phyloP scores from a whole-genome alignment of 1,140 invertebrate species.

The Pogonomyrmex californicus region DNA sequence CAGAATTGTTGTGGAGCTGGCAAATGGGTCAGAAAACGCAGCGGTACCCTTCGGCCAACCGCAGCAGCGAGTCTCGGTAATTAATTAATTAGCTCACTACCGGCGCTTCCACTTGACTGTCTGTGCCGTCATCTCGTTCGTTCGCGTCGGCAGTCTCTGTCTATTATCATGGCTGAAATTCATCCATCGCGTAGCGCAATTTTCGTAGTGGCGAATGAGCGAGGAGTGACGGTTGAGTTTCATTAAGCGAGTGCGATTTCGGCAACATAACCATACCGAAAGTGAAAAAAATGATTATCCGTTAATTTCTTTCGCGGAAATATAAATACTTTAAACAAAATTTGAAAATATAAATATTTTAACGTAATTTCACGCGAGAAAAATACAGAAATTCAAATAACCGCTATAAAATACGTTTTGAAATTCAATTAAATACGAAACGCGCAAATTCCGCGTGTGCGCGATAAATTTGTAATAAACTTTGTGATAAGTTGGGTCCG shows the following conservation, averaged over 20 bases:
- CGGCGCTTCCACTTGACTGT: constrained; percentile 31
- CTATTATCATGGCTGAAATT: constrained; percentile 41
- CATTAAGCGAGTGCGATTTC: neutral
- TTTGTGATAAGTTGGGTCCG: neutral
- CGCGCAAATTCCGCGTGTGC: too few relatives aligned
- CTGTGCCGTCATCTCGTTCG: constrained; percentile 21
- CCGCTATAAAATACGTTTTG: neutral
- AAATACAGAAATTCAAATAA: neutral
- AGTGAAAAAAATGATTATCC: constrained; percentile 34
- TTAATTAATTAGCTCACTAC: constrained; percentile 51
- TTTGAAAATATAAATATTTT: neutral
- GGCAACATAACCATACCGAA: neutral
- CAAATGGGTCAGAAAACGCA: constrained; percentile 51
- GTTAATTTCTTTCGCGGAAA: neutral
- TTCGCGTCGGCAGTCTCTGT: constrained; percentile 12
- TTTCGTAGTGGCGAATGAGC: neutral
- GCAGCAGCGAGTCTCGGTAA: constrained; percentile 28
- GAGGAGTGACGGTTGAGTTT: constrained; percentile 24
- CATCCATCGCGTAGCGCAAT: constrained; percentile 32
- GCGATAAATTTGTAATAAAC: neutral
- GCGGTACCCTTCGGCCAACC: constrained; percentile 35
- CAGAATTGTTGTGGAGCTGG: constrained; percentile 8
- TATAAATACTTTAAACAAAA: constrained; percentile 2
- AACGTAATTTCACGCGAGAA: neutral
- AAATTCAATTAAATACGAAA: neutral